Percentiles rank a stretch among this genome's conserved stretches.
phyloP scores from a whole-genome alignment of 2,113 vertebrate genomes.

The Empidonax alnorum region DNA sequence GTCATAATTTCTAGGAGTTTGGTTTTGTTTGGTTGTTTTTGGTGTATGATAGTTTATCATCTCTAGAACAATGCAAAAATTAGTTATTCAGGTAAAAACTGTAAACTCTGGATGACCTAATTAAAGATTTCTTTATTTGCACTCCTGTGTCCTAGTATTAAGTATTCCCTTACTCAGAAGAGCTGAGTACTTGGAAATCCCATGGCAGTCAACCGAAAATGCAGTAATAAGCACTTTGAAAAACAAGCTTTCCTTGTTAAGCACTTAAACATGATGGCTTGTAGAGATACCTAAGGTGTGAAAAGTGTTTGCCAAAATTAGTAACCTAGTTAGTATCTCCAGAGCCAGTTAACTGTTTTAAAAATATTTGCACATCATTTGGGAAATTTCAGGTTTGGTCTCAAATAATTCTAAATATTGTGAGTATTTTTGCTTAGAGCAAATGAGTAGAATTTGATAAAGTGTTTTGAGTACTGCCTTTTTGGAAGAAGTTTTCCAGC shows the following conservation, averaged over 20 bases:
- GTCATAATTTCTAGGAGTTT: not conserved
- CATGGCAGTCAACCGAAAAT: constrained; percentile 10
- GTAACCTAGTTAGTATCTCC: constrained; percentile 19
- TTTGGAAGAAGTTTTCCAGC: not conserved
- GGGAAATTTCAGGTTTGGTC: not conserved
- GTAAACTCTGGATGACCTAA: constrained; percentile 26
- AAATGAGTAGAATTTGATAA: not conserved
- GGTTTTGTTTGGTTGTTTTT: no score
- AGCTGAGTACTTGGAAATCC: constrained; percentile 43
- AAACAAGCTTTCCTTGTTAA: constrained; percentile 20
- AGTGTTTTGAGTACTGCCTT: not conserved
- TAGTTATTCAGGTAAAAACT: not conserved
- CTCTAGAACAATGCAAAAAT: not conserved
- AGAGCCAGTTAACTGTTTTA: not conserved
- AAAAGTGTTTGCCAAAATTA: constrained; percentile 18
- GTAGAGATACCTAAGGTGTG: not conserved
- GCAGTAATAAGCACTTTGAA: constrained; percentile 42
- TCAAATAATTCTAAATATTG: not conserved
- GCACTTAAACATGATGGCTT: not conserved
- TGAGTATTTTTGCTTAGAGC: not conserved
- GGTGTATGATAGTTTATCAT: not conserved
- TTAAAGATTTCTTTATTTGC: not conserved
- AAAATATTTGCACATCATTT: not conserved
- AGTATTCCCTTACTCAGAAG: constrained; percentile 37
- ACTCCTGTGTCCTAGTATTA: not conserved